A percentile compares a stretch with the other conserved stretches of the same genome.
phyloP scores from a whole-genome alignment of 2,888 invertebrate genomes.

The Schizotus pectinicornis region DNA sequence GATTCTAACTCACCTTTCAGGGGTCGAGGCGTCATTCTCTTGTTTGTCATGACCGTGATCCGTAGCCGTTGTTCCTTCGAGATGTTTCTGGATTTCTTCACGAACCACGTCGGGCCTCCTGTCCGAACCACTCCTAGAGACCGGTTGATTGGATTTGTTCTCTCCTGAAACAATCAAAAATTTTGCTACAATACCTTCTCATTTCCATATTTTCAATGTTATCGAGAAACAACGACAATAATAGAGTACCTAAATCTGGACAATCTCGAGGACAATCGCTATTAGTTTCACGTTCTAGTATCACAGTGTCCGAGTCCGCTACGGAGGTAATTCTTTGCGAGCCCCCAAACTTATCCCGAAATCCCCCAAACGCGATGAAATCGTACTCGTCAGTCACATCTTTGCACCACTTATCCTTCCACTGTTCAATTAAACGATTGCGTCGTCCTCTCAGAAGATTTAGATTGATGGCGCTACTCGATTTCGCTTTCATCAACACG shows the following conservation, averaged over 20 bases:
- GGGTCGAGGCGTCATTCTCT: conserved; percentile 33
- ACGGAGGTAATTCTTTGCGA: conserved; percentile 24
- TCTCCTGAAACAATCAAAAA: conserved; percentile 50
- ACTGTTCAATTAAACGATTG: conserved; percentile 51
- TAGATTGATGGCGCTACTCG: conserved; percentile 58
- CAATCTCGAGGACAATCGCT: conserved; percentile 1
- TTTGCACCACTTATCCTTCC: conserved; percentile 47
- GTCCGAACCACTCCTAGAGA: conserved; percentile 57
- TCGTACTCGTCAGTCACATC: conserved; percentile 55
- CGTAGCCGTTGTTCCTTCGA: conserved; percentile 38
- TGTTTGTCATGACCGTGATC: conserved; percentile 33
- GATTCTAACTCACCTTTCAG: conserved; percentile 38
- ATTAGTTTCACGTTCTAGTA: background rate
- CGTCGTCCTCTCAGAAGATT: conserved; percentile 53
- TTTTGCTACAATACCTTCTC: background rate
- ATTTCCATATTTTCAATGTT: conserved; percentile 1
- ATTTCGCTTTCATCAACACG: conserved; percentile 56
- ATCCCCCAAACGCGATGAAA: conserved; percentile 54
- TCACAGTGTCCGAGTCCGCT: conserved; percentile 8
- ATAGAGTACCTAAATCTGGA: conserved; percentile 13
- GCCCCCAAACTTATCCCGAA: conserved; percentile 41
- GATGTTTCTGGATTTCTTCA: conserved; percentile 47
- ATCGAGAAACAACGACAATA: conserved; percentile 2
- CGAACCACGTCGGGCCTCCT: conserved; percentile 56
- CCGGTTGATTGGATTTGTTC: conserved; percentile 54